Percentiles rank a stretch among this genome's conserved stretches.
phyloP scores from a whole-genome alignment of 2,888 invertebrate genomes.

The Carpatolechia fugitivella region DNA sequence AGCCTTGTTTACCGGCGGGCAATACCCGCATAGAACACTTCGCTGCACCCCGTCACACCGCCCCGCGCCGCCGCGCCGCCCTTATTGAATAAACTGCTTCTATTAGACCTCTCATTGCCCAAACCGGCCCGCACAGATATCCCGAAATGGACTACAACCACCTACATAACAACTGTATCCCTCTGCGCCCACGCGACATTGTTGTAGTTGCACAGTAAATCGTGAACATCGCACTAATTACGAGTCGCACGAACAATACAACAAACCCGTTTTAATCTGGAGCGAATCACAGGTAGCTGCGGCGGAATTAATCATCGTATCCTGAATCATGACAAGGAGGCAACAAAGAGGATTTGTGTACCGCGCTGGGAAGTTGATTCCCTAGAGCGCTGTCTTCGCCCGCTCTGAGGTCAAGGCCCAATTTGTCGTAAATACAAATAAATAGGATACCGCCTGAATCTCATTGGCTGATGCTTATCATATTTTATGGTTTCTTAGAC shows the following conservation, averaged over 20 bases:
- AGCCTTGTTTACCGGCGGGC: constrained; percentile 64
- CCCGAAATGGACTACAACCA: not conserved
- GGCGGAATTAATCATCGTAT: constrained; percentile 28
- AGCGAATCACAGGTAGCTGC: constrained; percentile 22
- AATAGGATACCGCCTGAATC: constrained; percentile 64
- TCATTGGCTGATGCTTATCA: constrained; percentile 69
- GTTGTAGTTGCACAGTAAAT: no score
- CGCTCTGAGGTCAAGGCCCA: constrained; percentile 59
- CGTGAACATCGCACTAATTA: no score
- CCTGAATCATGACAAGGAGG: constrained; percentile 38
- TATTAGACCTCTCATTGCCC: constrained; percentile 19
- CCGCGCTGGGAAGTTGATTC: constrained; percentile 52
- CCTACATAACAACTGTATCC: not conserved
- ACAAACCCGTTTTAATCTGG: constrained; percentile 2
- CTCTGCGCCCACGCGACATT: no score
- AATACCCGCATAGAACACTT: constrained; percentile 53
- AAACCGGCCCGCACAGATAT: not conserved
- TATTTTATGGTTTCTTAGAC: constrained; percentile 68
- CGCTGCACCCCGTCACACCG: constrained; percentile 43
- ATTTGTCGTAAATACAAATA: constrained; percentile 71
- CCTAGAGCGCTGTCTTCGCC: constrained; percentile 34
- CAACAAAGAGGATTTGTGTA: constrained; percentile 40
- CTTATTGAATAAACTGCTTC: constrained; percentile 43
- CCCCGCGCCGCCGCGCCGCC: constrained; percentile 38
- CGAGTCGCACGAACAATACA: constrained; percentile 12